These are phyloP conservation scores for Rhynchonycteris naso DNA, from an alignment of 2,797 vertebrate species.

Conservation along the genomic window DNA sequence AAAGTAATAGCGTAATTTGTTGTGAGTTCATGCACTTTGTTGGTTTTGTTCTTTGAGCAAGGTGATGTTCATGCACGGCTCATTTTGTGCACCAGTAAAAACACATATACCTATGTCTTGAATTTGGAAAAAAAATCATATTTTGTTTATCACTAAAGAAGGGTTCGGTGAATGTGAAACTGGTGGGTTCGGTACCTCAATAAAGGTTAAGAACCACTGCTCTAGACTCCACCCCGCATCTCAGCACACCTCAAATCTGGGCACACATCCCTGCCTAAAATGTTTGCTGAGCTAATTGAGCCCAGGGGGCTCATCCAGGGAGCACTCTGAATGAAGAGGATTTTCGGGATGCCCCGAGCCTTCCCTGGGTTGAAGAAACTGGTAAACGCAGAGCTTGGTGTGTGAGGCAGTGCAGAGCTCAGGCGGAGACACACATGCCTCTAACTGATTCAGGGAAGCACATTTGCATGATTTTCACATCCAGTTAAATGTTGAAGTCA, in stretches of 20 bases:
- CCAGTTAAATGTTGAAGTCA: constrained; percentile 11
- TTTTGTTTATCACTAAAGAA: no score
- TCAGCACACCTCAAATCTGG: not conserved
- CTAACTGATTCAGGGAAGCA: not conserved
- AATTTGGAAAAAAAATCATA: no score
- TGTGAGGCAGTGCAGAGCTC: not conserved
- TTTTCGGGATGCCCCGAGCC: not conserved
- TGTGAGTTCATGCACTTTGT: no score
- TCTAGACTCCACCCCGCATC: not conserved
- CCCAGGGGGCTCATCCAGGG: rapidly evolving
- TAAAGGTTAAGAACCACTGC: no score
- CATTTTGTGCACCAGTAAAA: no score
- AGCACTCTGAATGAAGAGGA: not conserved
- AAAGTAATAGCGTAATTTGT: no score
- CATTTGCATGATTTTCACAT: constrained; percentile 24
- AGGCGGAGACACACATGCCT: not conserved
- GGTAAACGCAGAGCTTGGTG: not conserved
- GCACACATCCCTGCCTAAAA: not conserved
- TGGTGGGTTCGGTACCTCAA: no score
- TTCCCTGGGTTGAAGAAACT: not conserved
- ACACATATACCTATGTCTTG: no score
- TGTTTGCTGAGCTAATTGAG: not conserved
- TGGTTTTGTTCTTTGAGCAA: no score
- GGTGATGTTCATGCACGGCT: no score
- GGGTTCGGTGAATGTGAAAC: no score